Conservation (phyloP, 2,113 vertebrate species). For the Hippocampus comes region DNA sequence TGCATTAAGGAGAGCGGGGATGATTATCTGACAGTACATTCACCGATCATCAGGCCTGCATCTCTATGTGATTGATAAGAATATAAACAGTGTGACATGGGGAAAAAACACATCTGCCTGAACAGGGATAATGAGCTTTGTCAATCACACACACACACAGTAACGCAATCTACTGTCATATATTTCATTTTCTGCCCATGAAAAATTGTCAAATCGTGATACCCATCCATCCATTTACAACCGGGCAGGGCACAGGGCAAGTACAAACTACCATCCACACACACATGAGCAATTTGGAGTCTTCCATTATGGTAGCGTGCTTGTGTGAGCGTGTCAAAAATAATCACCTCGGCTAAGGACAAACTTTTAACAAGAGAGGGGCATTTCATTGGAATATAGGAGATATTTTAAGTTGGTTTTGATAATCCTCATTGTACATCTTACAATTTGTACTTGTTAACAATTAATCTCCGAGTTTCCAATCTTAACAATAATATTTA, state of each 20-base stretch:
- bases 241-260: neutral
- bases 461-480: neutral
- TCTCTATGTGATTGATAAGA: conserved; percentile 53
- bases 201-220: neutral
- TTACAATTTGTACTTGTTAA: neutral
- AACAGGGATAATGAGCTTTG: neutral
- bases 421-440: no score
- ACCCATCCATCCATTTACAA: neutral
- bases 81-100: conserved; percentile 32
- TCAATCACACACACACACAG: neutral
- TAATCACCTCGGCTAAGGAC: neutral
- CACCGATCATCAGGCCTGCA: conserved; percentile 32
- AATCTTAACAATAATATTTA: neutral
- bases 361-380: neutral
- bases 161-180: neutral
- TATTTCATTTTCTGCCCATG: neutral
- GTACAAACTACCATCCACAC: neutral
- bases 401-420: no score
- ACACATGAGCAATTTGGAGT: neutral
- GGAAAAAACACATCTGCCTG: conserved; percentile 15
- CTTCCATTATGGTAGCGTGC: neutral
- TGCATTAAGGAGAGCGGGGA: conserved; percentile 18
- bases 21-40: conserved; percentile 26
- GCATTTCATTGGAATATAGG: neutral
- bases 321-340: neutral